A percentile compares a stretch with the other conserved stretches of the same genome.
These are phyloP conservation scores for Parazoanthus swiftii DNA, from an alignment of 92 coral and sea anemone species.

Conservation along the genomic window DNA sequence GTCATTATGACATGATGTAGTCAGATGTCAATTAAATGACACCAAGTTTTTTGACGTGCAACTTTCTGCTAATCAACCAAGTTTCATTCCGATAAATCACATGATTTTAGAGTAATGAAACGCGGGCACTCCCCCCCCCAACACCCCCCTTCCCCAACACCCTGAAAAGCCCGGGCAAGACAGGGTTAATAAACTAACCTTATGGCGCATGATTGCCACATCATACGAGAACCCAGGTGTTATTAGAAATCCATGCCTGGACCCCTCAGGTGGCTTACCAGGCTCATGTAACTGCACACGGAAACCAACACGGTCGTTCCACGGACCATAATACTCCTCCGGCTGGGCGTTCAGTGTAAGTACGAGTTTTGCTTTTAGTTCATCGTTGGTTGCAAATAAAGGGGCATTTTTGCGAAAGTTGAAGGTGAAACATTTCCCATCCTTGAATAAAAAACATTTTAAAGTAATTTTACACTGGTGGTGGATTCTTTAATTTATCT, in stretches of 20 bases:
- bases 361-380: background rate
- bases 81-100: too few relatives aligned
- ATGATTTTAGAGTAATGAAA: too few relatives aligned
- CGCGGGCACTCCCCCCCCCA: too few relatives aligned
- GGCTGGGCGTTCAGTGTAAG: conserved; percentile 20
- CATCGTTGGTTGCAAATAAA: background rate
- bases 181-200: background rate
- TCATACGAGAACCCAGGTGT: conserved; percentile 19
- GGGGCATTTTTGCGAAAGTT: background rate
- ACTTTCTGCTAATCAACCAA: too few relatives aligned
- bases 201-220: background rate
- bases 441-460: background rate
- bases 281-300: background rate
- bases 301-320: conserved; percentile 12
- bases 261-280: background rate
- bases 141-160: too few relatives aligned
- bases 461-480: background rate
- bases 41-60: too few relatives aligned
- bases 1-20: too few relatives aligned
- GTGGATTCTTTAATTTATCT: too few relatives aligned
- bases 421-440: conserved; percentile 20
- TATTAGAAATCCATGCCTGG: background rate
- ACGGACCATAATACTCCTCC: conserved; percentile 20
- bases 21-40: too few relatives aligned
- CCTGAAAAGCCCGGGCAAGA: too few relatives aligned